These are phyloP conservation scores for Arrhamphus sclerolepis DNA, from an alignment of 2,797 vertebrate species.

Conservation along the genomic window DNA sequence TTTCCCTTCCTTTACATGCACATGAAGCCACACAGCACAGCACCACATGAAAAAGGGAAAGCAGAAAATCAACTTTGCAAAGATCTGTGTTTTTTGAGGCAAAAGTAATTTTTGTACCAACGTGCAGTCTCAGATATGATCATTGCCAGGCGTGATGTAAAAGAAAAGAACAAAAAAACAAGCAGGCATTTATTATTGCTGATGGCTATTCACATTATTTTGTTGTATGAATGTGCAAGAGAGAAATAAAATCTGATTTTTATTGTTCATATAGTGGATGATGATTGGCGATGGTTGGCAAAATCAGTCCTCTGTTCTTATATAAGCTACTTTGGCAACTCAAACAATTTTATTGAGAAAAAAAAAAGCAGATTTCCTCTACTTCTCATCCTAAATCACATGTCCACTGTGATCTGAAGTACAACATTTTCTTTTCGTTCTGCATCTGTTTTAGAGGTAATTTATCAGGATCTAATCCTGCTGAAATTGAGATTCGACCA, in stretches of 20 bases:
- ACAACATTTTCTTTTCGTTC: too few relatives aligned
- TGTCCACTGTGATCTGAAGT: too few relatives aligned
- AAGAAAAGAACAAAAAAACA: too few relatives aligned
- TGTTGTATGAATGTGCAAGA: not conserved
- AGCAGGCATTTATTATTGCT: not conserved
- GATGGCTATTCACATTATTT: not conserved
- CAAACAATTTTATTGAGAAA: not conserved
- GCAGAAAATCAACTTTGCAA: slow-evolving; percentile 4
- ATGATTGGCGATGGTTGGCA: too few relatives aligned
- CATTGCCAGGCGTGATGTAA: not conserved
- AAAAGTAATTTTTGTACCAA: not conserved
- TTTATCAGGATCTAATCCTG: not conserved
- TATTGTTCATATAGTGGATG: not conserved
- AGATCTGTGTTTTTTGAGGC: not conserved
- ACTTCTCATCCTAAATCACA: too few relatives aligned
- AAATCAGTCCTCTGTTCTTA: not conserved
- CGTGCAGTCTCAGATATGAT: slow-evolving; percentile 8
- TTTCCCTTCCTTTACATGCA: slow-evolving; percentile 15
- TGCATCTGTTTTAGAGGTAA: too few relatives aligned
- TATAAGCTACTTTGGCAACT: not conserved
- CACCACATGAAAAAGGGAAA: slow-evolving; percentile 16
- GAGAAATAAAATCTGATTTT: slow-evolving; percentile 2
- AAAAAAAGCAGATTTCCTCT: too few relatives aligned
- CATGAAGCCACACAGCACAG: slow-evolving; percentile 29
- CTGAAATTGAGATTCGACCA: not conserved